These are phyloP conservation scores for Stichodactyla mertensii DNA, from an alignment of 64 coral and sea anemone genomes.

Conservation along the genomic window DNA sequence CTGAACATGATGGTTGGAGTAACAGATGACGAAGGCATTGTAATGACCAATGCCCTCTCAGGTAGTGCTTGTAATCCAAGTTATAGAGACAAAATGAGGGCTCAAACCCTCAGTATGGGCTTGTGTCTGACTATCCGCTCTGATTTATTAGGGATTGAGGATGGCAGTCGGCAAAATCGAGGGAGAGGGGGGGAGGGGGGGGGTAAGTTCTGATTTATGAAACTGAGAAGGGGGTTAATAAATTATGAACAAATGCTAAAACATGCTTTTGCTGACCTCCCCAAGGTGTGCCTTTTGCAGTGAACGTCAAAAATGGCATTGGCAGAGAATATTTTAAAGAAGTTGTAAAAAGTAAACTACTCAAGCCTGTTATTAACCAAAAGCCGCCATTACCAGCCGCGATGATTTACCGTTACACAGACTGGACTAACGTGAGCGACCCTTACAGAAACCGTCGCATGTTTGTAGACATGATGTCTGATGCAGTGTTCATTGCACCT, in stretches of 20 bases:
- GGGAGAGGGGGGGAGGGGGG: too few relatives aligned
- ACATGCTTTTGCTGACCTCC: too few relatives aligned
- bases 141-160: too few relatives aligned
- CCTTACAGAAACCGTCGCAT: too few relatives aligned
- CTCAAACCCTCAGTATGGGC: background rate
- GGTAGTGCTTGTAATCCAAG: background rate
- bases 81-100: background rate
- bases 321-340: background rate
- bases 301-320: too few relatives aligned
- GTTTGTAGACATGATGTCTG: too few relatives aligned
- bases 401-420: conserved; percentile 59
- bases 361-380: background rate
- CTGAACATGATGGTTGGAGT: conserved; percentile 56
- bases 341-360: background rate
- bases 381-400: background rate
- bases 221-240: too few relatives aligned
- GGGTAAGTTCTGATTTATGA: too few relatives aligned
- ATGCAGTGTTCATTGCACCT: too few relatives aligned
- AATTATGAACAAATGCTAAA: too few relatives aligned
- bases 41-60: background rate
- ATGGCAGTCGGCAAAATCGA: too few relatives aligned
- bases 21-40: conserved; percentile 51
- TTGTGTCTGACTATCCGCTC: too few relatives aligned
- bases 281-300: background rate
- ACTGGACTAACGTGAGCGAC: conserved; percentile 23